These are phyloP conservation scores for Amiota mariae DNA, from an alignment of 2,888 invertebrate species.

Conservation along the genomic window DNA sequence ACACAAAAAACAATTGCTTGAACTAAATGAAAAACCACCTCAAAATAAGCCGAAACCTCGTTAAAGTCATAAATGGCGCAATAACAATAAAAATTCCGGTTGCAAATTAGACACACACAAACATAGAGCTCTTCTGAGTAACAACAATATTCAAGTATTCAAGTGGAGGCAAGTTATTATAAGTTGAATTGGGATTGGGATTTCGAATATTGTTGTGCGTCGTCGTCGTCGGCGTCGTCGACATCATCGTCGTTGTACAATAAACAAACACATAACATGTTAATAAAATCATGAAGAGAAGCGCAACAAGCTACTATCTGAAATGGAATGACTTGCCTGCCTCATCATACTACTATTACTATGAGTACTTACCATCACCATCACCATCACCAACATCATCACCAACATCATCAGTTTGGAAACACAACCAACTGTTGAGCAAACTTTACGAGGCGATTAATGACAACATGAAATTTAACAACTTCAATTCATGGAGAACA, in stretches of 20 bases:
- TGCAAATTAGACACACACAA: slow-evolving; percentile 52
- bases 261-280: slow-evolving; percentile 46
- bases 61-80: slow-evolving; percentile 62
- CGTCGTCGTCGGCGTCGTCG: no score
- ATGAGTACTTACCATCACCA: no score
- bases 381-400: no score
- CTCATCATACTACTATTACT: no score
- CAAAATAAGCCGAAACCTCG: slow-evolving; percentile 48
- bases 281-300: slow-evolving; percentile 50
- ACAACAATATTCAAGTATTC: background rate
- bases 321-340: slow-evolving; percentile 33
- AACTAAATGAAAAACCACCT: slow-evolving; percentile 47
- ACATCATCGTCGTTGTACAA: no score
- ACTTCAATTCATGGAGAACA: slow-evolving; percentile 53
- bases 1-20: slow-evolving; percentile 47
- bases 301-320: slow-evolving; percentile 26
- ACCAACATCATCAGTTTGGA: slow-evolving; percentile 15
- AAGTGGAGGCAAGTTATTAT: background rate
- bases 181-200: background rate
- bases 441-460: slow-evolving; percentile 72
- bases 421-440: slow-evolving; percentile 69
- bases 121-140: background rate
- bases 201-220: background rate
- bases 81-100: slow-evolving; percentile 67
- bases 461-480: slow-evolving; percentile 73